These are phyloP conservation scores for Tympanuchus pallidicinctus DNA, from an alignment of 2,113 vertebrate genomes.

Conservation along the genomic window DNA sequence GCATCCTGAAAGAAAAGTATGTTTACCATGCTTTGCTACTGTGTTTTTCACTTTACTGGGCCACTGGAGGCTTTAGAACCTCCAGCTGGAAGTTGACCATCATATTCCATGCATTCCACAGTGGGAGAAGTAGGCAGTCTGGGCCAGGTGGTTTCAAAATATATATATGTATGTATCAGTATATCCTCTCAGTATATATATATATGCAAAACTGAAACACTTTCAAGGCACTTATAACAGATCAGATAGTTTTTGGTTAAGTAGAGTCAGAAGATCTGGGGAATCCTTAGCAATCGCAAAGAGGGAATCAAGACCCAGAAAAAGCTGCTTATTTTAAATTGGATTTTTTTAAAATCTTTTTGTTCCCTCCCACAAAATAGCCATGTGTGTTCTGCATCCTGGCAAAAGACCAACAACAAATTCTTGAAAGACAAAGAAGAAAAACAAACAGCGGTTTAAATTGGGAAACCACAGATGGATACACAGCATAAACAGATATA, in stretches of 20 bases:
- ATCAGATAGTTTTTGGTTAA: not conserved
- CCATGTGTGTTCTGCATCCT: not conserved
- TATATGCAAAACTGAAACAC: not conserved
- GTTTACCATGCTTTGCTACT: not conserved
- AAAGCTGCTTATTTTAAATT: not conserved
- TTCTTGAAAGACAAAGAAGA: slow-evolving; percentile 31
- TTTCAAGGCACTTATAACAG: not conserved
- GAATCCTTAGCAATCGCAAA: not conserved
- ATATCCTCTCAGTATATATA: not conserved
- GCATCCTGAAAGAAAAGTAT: not conserved
- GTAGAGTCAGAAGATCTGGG: not conserved
- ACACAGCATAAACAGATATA: not conserved
- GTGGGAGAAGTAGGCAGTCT: not conserved
- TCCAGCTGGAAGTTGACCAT: not conserved
- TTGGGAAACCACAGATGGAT: slow-evolving; percentile 34
- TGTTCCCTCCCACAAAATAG: not conserved
- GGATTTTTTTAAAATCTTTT: not conserved
- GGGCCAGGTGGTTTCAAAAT: not conserved
- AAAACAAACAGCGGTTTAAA: slow-evolving; percentile 12
- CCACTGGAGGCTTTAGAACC: not conserved
- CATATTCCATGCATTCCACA: not conserved
- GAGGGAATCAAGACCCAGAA: not conserved
- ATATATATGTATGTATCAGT: not conserved
- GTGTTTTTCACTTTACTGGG: not conserved
- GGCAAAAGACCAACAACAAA: not conserved